phyloP scores from a whole-genome alignment of 2,113 vertebrate species.

The Acrocephalus arundinaceus region DNA sequence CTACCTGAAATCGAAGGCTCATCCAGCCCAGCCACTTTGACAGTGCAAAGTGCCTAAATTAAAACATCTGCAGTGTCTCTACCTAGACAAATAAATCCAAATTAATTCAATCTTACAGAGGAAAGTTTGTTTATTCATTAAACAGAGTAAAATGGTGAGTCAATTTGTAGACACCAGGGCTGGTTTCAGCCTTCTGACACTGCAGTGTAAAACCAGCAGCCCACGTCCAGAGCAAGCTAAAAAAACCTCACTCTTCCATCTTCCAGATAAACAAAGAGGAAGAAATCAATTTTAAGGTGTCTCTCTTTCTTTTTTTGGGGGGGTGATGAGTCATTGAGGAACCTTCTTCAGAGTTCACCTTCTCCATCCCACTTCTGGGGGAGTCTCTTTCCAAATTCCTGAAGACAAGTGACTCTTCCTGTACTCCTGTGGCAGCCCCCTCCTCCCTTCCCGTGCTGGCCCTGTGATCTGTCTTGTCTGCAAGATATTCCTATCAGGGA shows the following conservation, averaged over 20 bases:
- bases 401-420: background rate
- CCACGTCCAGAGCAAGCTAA: background rate
- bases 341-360: background rate
- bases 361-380: background rate
- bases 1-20: background rate
- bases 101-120: constrained; percentile 41
- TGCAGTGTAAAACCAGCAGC: background rate
- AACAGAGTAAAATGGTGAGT: constrained; percentile 45
- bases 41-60: constrained; percentile 25
- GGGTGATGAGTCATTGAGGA: background rate
- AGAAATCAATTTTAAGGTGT: constrained; percentile 27
- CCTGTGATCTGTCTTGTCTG: background rate
- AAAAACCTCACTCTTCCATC: background rate
- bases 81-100: constrained; percentile 49
- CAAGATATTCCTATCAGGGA: background rate
- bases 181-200: constrained; percentile 2
- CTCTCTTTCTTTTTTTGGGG: background rate
- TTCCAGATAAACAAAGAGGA: constrained; percentile 21
- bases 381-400: background rate
- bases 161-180: constrained; percentile 9
- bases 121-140: constrained; percentile 57
- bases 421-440: background rate
- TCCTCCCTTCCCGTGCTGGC: background rate
- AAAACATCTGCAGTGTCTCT: constrained; percentile 43
- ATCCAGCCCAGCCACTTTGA: background rate